Evolutionary conservation across 2,113 vertebrate genomes (phyloP).

Genomic region (Alces alces): DNA sequence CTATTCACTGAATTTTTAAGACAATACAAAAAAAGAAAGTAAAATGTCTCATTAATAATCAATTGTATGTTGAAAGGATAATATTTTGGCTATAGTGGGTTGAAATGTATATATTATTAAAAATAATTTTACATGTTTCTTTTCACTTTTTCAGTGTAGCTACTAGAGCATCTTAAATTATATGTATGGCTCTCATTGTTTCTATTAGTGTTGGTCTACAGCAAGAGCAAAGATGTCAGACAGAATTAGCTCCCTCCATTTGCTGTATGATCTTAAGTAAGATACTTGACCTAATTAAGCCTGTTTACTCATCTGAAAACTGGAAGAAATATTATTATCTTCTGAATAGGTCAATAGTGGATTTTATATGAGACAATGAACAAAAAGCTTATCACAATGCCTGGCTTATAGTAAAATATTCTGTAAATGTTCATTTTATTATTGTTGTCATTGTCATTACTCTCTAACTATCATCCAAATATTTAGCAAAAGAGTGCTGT

Average conservation of each 20-base stretch:
- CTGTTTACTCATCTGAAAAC: not conserved
- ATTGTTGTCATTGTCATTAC: not conserved
- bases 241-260: not conserved
- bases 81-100: not conserved
- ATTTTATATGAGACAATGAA: not conserved
- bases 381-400: not conserved
- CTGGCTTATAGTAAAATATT: not conserved
- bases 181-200: not conserved
- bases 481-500: constrained; percentile 1
- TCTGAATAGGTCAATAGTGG: not conserved
- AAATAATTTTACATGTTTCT: not conserved
- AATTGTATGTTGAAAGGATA: not conserved
- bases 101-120: constrained; percentile 15
- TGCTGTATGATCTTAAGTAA: not conserved
- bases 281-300: not conserved
- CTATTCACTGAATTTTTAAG: not conserved
- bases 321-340: not conserved
- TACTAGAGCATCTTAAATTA: not conserved
- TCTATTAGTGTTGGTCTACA: not conserved
- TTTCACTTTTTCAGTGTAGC: not conserved
- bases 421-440: not conserved
- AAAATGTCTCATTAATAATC: not conserved
- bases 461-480: not conserved
- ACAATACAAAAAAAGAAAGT: not conserved
- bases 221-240: not conserved